phyloP scores from a whole-genome alignment of 2,797 vertebrate species.

The Luscinia luscinia region DNA sequence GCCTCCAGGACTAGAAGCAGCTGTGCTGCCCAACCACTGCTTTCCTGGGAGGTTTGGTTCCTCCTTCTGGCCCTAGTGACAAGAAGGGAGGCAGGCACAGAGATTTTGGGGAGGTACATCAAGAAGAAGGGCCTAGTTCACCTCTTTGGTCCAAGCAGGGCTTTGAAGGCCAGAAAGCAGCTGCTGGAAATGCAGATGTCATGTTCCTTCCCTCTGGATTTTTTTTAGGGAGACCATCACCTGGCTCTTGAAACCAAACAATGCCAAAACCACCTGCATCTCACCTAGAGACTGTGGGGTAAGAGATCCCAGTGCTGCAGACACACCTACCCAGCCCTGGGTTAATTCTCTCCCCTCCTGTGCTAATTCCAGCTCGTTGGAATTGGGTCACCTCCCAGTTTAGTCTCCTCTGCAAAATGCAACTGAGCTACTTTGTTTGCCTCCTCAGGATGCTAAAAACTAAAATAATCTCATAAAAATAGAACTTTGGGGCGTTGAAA shows the following conservation, averaged over 20 bases:
- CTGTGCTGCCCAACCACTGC: background rate
- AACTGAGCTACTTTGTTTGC: background rate
- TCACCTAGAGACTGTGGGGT: background rate
- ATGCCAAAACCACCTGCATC: background rate
- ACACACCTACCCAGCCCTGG: background rate
- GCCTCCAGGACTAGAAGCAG: background rate
- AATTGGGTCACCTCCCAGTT: constrained; percentile 44
- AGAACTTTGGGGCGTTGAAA: background rate
- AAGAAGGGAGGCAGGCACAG: background rate
- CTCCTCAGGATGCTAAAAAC: constrained; percentile 7
- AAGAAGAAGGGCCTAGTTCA: background rate
- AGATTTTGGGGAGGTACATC: background rate
- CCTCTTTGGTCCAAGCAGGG: background rate
- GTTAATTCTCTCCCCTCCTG: background rate
- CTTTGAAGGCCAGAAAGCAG: background rate
- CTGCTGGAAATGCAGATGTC: background rate
- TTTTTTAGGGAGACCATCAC: background rate
- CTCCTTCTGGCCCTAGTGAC: background rate
- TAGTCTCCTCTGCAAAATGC: constrained; percentile 7
- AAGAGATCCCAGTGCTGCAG: background rate
- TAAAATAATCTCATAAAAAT: constrained; percentile 20
- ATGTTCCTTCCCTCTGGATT: background rate
- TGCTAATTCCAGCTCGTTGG: constrained; percentile 6
- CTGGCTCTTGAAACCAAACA: background rate
- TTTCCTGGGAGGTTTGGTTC: background rate